phyloP scores from a whole-genome alignment of 2,797 vertebrate genomes.

The Leucoraja ocellata region DNA sequence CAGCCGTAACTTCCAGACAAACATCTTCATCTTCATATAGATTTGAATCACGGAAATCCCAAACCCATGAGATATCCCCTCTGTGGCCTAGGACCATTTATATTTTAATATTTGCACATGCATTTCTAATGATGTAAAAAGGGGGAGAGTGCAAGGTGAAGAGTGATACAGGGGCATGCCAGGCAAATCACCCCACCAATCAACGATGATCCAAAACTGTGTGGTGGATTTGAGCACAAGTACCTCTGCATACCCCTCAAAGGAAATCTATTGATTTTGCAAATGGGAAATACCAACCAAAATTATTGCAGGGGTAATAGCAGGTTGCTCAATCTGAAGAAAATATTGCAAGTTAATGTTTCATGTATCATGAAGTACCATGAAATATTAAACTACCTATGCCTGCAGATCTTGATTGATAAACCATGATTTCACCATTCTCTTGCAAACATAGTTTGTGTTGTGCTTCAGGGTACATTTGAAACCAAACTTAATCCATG shows the following conservation, averaged over 20 bases:
- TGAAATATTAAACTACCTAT: conserved; percentile 1
- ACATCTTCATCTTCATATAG: neutral
- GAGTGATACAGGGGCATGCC: no score
- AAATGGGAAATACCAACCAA: neutral
- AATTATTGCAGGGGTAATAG: neutral
- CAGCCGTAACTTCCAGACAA: neutral
- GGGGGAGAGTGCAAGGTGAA: no score
- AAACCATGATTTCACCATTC: neutral
- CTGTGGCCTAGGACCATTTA: neutral
- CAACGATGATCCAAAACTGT: no score
- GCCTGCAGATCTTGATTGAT: neutral
- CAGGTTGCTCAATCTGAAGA: neutral
- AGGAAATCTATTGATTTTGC: neutral
- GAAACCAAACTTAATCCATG: neutral
- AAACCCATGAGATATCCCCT: neutral
- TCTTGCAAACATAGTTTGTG: neutral
- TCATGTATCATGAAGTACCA: neutral
- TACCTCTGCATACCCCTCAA: no score
- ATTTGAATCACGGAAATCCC: neutral
- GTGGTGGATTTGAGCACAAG: no score
- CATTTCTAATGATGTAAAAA: neutral
- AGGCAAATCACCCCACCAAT: no score
- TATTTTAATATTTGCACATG: neutral
- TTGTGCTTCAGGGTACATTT: neutral
- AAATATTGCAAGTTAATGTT: neutral